A percentile compares a stretch with the other conserved stretches of the same genome.
phyloP scores from a whole-genome alignment of 1,140 invertebrate species.

The Drosophila pallidifrons region DNA sequence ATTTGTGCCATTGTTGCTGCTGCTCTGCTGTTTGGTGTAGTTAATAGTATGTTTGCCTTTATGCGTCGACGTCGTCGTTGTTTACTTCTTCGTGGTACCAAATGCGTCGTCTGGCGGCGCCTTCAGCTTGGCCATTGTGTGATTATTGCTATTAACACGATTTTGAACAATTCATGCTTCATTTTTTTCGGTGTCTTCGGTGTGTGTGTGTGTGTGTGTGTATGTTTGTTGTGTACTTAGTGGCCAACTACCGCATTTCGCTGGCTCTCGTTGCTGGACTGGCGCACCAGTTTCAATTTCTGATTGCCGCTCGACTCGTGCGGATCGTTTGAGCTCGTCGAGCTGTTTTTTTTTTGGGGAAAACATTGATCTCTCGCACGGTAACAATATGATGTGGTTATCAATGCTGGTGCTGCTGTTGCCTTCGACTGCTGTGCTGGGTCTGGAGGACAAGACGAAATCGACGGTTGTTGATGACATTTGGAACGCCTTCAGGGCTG shows the following conservation, averaged over 20 bases:
- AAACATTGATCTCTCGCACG: neutral
- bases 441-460: constrained; percentile 31
- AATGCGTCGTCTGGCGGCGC: constrained; percentile 51
- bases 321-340: constrained; percentile 39
- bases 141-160: constrained; percentile 71
- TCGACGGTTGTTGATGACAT: constrained; percentile 68
- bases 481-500: constrained; percentile 67
- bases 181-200: constrained; percentile 10
- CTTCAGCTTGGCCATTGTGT: constrained; percentile 50
- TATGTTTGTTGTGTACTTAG: constrained; percentile 35
- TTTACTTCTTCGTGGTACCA: constrained; percentile 48
- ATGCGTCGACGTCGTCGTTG: constrained; percentile 35
- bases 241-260: constrained; percentile 23
- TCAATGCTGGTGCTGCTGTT: constrained; percentile 4
- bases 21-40: neutral
- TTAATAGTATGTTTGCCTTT: constrained; percentile 35
- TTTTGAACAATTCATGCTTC: constrained; percentile 66
- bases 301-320: constrained; percentile 59
- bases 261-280: constrained; percentile 18
- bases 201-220: constrained; percentile 10
- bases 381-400: constrained; percentile 29
- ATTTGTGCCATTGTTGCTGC: constrained; percentile 65
- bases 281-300: constrained; percentile 66
- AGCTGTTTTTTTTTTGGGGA: neutral
- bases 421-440: constrained; percentile 10